phyloP scores from a whole-genome alignment of 2,888 invertebrate genomes.

The Caradrina kadenii region DNA sequence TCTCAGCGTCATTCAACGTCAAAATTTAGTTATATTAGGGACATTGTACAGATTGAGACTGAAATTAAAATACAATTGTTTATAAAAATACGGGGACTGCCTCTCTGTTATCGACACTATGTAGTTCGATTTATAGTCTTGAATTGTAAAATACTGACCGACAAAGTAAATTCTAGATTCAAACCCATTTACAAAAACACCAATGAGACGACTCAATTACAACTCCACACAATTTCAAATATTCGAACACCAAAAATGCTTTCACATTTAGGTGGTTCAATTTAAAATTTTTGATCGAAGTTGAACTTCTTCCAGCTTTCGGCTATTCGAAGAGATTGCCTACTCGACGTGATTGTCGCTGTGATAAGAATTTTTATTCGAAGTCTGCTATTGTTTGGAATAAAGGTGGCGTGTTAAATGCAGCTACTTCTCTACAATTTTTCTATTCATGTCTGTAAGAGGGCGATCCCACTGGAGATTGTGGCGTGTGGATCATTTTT shows the following conservation, averaged over 20 bases:
- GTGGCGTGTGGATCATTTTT: conserved; percentile 44
- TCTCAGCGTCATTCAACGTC: too few species aligned
- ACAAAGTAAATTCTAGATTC: conserved; percentile 6
- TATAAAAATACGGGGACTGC: too few species aligned
- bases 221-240: conserved; percentile 39
- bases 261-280: conserved; percentile 44
- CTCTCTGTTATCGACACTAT: neutral
- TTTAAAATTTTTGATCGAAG: conserved; percentile 54
- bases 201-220: conserved; percentile 41
- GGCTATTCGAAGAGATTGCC: conserved; percentile 58
- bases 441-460: conserved; percentile 69
- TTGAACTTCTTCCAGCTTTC: conserved; percentile 45
- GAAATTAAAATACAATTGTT: too few species aligned
- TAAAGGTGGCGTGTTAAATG: conserved; percentile 74
- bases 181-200: conserved; percentile 14
- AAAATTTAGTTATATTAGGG: too few species aligned
- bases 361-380: conserved; percentile 77
- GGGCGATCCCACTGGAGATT: conserved; percentile 19
- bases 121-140: neutral
- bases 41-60: too few species aligned
- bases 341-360: conserved; percentile 62
- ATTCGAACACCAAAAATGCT: conserved; percentile 47
- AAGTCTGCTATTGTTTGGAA: conserved; percentile 67
- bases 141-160: neutral
- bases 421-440: conserved; percentile 73